These are phyloP conservation scores for Cheilosia scutellata DNA, from an alignment of 2,888 invertebrate species.

Conservation along the genomic window DNA sequence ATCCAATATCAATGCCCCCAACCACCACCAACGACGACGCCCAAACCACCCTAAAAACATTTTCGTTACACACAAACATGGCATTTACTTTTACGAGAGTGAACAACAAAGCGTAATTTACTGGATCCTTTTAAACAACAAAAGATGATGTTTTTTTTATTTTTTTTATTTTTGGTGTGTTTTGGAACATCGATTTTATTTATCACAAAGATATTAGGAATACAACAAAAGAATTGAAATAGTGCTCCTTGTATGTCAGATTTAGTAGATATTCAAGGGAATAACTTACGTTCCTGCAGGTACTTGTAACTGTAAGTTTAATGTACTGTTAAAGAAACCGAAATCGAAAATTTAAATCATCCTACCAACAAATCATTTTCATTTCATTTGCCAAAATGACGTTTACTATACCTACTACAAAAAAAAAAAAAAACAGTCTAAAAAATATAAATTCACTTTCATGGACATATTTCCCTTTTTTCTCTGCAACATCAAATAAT, in stretches of 20 bases:
- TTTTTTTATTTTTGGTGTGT: not conserved
- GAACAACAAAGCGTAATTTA: slow-evolving; percentile 70
- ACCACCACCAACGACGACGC: not conserved
- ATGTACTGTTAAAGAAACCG: slow-evolving; percentile 38
- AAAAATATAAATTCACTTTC: slow-evolving; percentile 74
- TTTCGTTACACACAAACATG: slow-evolving; percentile 53
- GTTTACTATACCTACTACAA: slow-evolving; percentile 45
- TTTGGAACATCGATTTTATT: slow-evolving; percentile 60
- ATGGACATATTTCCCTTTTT: slow-evolving; percentile 67
- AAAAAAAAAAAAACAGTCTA: slow-evolving; percentile 48
- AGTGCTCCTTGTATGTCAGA: slow-evolving; percentile 5
- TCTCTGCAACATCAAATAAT: slow-evolving; percentile 28
- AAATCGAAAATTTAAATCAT: not conserved
- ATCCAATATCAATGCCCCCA: slow-evolving; percentile 7
- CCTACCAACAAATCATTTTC: slow-evolving; percentile 54
- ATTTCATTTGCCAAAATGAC: slow-evolving; percentile 61
- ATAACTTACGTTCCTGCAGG: slow-evolving; percentile 31
- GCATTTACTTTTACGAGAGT: slow-evolving; percentile 72
- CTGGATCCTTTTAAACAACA: slow-evolving; percentile 68
- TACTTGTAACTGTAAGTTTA: slow-evolving; percentile 19
- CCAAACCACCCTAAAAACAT: not conserved
- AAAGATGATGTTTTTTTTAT: slow-evolving; percentile 8
- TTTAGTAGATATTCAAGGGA: slow-evolving; percentile 5
- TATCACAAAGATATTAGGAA: slow-evolving; percentile 37
- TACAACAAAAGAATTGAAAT: not conserved